Evolutionary conservation across 1,140 invertebrate species (phyloP), one percentile per base, ranked within the genome.

Genomic region (Bombus terrestris): DNA sequence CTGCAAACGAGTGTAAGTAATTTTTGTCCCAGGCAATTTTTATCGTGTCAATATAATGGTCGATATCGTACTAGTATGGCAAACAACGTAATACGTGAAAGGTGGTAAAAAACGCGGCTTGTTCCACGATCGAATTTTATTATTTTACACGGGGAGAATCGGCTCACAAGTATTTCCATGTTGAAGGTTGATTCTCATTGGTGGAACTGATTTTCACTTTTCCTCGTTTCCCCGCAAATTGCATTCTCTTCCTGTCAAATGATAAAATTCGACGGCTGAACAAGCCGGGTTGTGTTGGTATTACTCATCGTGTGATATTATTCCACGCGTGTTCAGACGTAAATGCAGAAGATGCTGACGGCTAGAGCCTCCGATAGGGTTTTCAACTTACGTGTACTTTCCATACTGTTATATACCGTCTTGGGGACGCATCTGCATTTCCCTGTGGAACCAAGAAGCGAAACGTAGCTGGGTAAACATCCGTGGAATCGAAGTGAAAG

Each of bases 401-500:
- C 39, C 69, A 73, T 59, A 10, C 53, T 37, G 57, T 74, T 62
- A n/a, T n/a, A 62, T 66, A 64, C 59, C 59, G 18, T 66, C 35
- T 75, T 15, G 41, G 22, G 41, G n/a, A 62, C 15, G 15, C 32
- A n/a, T 47, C 47, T 32, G 22, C 71, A 37, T 74, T 35, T 75
- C 57, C 72, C 71, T 12, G 1, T 18, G 47, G 68, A 73, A 53
- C 39, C 37, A n/a, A 35, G 71, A n/a, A 25, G 53, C 53, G 71
- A 66, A 75, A 75, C 28, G 81, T 66, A 68, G 62, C 73, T 39
- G 47, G 64, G 81, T 69, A 83, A 83, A 83, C 64, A 69, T 83
- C 74, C 74, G 81, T 77, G 62, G 62, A 77, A 68, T 66, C 62
- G 37, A 77, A 69, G 39, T 69, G 62, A 83, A 83, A 77, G 62